Conservation (phyloP, 2,797 vertebrate genomes). For the Sebastes melanostomus region DNA sequence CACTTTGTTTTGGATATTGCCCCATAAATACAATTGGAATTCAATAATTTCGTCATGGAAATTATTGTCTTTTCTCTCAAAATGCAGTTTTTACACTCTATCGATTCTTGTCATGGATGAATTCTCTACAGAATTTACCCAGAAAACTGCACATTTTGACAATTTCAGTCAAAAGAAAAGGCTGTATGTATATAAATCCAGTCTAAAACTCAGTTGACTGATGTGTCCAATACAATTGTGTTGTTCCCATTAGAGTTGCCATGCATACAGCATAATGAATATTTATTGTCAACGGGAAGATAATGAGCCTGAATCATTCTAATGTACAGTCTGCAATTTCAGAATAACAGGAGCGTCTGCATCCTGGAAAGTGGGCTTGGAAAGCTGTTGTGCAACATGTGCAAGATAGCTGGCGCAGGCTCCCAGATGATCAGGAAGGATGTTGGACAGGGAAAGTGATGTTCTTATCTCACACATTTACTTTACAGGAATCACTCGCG, state of each 20-base stretch:
- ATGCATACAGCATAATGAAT: neutral
- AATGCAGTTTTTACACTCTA: neutral
- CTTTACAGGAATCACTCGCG: conserved; percentile 25
- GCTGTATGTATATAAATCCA: neutral
- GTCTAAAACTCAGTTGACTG: neutral
- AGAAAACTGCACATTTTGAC: neutral
- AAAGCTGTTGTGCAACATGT: neutral
- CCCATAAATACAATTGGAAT: neutral
- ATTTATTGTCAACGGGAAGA: neutral
- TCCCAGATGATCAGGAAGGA: conserved; percentile 33
- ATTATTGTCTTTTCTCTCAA: neutral
- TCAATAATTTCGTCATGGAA: neutral
- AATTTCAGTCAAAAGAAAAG: neutral
- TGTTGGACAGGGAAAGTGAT: conserved; percentile 23
- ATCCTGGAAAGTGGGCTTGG: neutral
- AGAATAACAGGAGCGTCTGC: neutral
- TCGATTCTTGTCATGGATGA: neutral
- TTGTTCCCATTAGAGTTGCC: neutral
- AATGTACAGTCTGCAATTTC: neutral
- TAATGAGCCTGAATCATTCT: conserved; percentile 26
- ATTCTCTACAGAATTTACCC: neutral
- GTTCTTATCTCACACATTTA: conserved; percentile 52
- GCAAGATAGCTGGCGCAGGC: conserved; percentile 15
- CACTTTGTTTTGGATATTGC: neutral
- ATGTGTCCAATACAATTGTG: neutral